Evolutionary conservation across 1,140 invertebrate species (phyloP).

Genomic region (Drosophila kikkawai): DNA sequence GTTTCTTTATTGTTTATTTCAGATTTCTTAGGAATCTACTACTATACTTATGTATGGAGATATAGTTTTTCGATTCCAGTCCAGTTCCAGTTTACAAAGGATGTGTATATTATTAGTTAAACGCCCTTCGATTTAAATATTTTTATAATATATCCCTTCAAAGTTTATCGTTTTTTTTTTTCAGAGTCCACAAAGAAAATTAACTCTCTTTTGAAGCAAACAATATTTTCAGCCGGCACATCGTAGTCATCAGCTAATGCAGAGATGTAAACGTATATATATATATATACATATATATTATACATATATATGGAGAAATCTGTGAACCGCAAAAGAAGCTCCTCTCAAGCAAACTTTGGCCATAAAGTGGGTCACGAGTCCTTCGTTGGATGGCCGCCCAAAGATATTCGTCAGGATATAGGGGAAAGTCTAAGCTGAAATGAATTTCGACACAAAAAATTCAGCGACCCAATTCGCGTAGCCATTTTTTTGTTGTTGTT

Average conservation of each 20-base stretch:
- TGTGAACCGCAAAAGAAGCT: conserved; percentile 10
- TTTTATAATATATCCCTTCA: not conserved
- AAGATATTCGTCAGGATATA: conserved; percentile 16
- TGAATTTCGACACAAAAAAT: conserved; percentile 21
- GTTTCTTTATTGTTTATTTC: too few species aligned
- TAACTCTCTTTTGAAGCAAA: not conserved
- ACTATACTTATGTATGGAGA: too few species aligned
- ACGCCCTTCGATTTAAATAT: too few species aligned
- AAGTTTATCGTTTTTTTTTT: not conserved
- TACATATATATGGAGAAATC: not conserved
- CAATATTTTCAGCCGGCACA: not conserved
- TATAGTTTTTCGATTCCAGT: too few species aligned
- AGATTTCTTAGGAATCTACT: not conserved
- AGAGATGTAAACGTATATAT: conserved; percentile 8
- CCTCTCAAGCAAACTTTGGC: conserved; percentile 1
- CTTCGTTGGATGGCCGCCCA: conserved; percentile 26
- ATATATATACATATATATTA: not conserved
- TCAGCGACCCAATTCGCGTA: conserved; percentile 52
- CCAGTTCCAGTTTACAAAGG: too few species aligned
- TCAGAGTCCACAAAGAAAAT: not conserved
- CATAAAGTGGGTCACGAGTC: conserved; percentile 43
- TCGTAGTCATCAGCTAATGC: conserved; percentile 5
- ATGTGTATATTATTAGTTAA: too few species aligned
- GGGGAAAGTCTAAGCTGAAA: conserved; percentile 8
- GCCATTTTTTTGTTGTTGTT: conserved; percentile 40